Evolutionary conservation across 2,888 invertebrate species (phyloP), one percentile per base, ranked within the genome.

Genomic region (Drosophila mercatorum): DNA sequence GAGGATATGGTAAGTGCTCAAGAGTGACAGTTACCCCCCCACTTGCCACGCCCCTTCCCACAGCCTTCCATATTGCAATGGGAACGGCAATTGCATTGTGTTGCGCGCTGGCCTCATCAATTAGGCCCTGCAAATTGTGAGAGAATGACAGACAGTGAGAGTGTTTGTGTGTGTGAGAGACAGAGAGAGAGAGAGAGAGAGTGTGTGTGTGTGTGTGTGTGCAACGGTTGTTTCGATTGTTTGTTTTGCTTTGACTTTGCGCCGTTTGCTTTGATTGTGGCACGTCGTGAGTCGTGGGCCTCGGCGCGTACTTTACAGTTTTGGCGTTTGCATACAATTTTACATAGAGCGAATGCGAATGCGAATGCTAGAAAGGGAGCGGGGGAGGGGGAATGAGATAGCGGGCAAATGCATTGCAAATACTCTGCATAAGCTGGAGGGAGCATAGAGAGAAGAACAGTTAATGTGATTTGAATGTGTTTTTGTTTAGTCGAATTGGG

Each of bases 1-100:
- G 93, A 93, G 89, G 93, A 93, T 73, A 88, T 93, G 92, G 93
- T 93, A 75, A 93, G 93, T 90, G 41, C 22, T 10, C 22, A n/a
- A 38, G 7, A 1, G 7, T 3, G 47, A 26, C 36, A 43, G 43
- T 7, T 31, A 17, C 6, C 38, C 10, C 26, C 17, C 41, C 11
- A 22, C 22, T 22, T 31, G 31, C 6, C 38, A 10, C 6, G 4
- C 26, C 17, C 41, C 11, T 8, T 14, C 34, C 14, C 34, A 8
- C 17, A 34, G 28, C 11, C 47, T 7, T 38, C 14, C n/a, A 22
- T 26, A 22, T 26, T 17, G 7, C 41, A 61, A 46, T 75, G 75
- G 75, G 75, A 75, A 73, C 56, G 58, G 56, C 59, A 71, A 66
- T 68, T 68, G 70, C 78, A 77, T 76, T 73, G 70, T 75, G 72